Percentiles rank a stretch among this genome's conserved stretches.
These are phyloP conservation scores for Pseudopleuronectes americanus DNA, from an alignment of 2,797 vertebrate species.

Conservation along the genomic window DNA sequence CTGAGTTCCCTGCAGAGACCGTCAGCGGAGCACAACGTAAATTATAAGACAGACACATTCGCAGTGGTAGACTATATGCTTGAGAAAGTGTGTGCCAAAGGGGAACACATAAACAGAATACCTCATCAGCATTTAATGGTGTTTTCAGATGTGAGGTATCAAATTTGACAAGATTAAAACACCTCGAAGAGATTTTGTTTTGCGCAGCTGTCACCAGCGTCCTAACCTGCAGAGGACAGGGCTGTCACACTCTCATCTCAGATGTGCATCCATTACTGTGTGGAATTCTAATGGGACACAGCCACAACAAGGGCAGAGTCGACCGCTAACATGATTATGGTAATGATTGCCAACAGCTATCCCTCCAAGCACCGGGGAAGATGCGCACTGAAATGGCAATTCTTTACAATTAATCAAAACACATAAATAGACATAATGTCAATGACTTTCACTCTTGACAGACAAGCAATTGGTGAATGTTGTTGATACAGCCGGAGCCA, in stretches of 20 bases:
- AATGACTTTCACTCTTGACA: slow-evolving; percentile 66
- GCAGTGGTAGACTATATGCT: not conserved
- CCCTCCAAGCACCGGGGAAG: slow-evolving; percentile 19
- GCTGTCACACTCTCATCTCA: slow-evolving; percentile 71
- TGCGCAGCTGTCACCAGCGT: slow-evolving; percentile 19
- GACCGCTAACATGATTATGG: slow-evolving; percentile 78
- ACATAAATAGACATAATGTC: slow-evolving; percentile 69
- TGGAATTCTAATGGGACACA: slow-evolving; percentile 69
- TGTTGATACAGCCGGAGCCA: slow-evolving; percentile 59
- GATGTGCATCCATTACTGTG: slow-evolving; percentile 76
- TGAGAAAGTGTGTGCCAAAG: slow-evolving; percentile 11
- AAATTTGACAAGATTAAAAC: slow-evolving; percentile 39
- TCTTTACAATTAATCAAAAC: slow-evolving; percentile 73
- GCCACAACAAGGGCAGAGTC: slow-evolving; percentile 73
- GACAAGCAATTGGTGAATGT: slow-evolving; percentile 61
- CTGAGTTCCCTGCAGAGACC: slow-evolving; percentile 51
- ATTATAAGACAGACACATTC: slow-evolving; percentile 35
- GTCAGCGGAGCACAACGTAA: slow-evolving; percentile 28
- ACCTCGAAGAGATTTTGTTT: slow-evolving; percentile 25
- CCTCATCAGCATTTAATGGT: slow-evolving; percentile 25
- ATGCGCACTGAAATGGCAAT: slow-evolving; percentile 47
- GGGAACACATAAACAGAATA: slow-evolving; percentile 8
- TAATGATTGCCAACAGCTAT: slow-evolving; percentile 71
- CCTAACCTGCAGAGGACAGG: slow-evolving; percentile 67
- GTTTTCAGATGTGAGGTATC: slow-evolving; percentile 16